phyloP scores from a whole-genome alignment of 2,113 vertebrate species.

The Recurvirostra avosetta region DNA sequence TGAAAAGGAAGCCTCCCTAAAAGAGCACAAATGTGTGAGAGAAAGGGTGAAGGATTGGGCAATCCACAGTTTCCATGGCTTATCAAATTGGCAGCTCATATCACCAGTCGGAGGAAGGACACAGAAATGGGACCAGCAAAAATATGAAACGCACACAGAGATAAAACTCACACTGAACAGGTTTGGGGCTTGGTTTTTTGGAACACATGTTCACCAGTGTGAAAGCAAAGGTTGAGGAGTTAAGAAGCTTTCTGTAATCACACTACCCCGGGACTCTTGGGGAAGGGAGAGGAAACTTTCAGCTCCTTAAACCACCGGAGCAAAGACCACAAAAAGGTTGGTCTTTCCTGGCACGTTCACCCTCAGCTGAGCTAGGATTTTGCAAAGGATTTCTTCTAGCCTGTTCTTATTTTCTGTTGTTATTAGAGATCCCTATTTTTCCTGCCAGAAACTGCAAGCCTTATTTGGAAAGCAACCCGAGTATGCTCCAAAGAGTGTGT shows the following conservation, averaged over 20 bases:
- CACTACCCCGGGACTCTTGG: background rate
- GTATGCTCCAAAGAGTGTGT: background rate
- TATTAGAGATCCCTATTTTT: background rate
- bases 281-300: background rate
- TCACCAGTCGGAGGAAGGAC: background rate
- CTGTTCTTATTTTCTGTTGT: conserved; percentile 8
- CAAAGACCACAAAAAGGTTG: background rate
- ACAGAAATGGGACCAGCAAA: background rate
- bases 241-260: conserved; percentile 14
- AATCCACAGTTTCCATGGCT: background rate
- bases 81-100: background rate
- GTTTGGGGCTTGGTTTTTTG: background rate
- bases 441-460: conserved; percentile 6
- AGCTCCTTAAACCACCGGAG: background rate
- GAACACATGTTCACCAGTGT: background rate
- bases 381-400: conserved; percentile 10
- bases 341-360: background rate
- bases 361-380: background rate
- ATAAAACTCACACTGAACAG: background rate
- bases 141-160: background rate
- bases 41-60: background rate
- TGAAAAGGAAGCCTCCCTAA: background rate
- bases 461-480: conserved; percentile 30
- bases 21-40: background rate
- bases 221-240: background rate